These are phyloP conservation scores for Proctacanthus coquilletti DNA, from an alignment of 1,140 invertebrate species.

Conservation along the genomic window DNA sequence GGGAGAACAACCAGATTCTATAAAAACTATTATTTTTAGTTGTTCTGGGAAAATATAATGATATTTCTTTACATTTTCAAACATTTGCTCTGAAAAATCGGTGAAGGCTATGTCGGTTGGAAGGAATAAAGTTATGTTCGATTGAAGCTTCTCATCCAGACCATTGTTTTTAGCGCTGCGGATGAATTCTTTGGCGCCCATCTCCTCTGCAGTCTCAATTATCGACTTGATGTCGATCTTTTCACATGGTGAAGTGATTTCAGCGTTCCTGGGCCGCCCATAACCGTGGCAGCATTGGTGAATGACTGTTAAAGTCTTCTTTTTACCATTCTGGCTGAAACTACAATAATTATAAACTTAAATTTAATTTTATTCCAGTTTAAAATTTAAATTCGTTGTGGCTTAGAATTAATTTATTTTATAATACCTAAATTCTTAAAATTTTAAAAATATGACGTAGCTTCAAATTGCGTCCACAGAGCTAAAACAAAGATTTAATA, in stretches of 20 bases:
- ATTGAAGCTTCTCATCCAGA: conserved; percentile 29
- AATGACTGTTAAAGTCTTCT: conserved; percentile 38
- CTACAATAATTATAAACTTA: no score
- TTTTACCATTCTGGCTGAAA: conserved; percentile 37
- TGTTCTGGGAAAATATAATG: no score
- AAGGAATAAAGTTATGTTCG: conserved; percentile 38
- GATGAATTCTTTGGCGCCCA: conserved; percentile 38
- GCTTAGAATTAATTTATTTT: neutral
- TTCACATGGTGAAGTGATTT: conserved; percentile 31
- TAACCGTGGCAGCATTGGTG: conserved; percentile 46
- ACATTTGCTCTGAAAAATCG: conserved; percentile 31
- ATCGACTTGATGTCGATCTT: conserved; percentile 36
- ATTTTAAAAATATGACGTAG: no score
- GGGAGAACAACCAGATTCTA: conserved; percentile 7
- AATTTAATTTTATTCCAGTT: neutral
- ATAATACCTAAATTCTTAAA: neutral
- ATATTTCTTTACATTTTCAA: conserved; percentile 29
- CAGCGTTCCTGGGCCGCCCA: conserved; percentile 29
- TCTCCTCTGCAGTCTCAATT: conserved; percentile 33
- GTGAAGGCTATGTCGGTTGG: conserved; percentile 37
- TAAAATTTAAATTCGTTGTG: neutral
- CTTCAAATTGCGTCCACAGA: no score
- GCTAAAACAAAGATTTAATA: no score
- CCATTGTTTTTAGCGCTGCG: conserved; percentile 31
- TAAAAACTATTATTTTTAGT: neutral